Base-by-base conservation (phyloP, 2,888 invertebrate genomes). In the Ophonus ardosiacus region DNA sequence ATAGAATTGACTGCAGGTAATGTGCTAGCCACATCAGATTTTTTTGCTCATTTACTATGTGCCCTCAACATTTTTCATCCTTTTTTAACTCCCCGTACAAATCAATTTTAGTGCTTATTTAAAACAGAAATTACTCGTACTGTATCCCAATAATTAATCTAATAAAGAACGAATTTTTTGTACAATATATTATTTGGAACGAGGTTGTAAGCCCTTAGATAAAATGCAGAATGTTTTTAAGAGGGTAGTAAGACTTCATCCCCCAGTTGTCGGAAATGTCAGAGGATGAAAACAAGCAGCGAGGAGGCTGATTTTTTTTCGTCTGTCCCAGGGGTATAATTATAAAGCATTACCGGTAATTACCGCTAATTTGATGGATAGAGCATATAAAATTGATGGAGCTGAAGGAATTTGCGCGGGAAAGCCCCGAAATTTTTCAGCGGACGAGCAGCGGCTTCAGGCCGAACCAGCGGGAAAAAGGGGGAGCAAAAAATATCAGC, bases 331-430 rank as follows among this genome's bases (percentile, higher is more conserved):
- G 61, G 83, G 76, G 83, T 63, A 83, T 83, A 83, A 83, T 83
- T 83, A 83, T 83, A 83, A 74, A 83, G 83, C 76, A 83, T 82
- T 83, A 83, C 83, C 83, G 83, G 83, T 83, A 83, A 83, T 83
- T 83, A 83, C 83, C 76, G 83, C 76, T 83, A 83, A 83, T 83
- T 83, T 83, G 83, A 83, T 83, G 83, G 83, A 83, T 83, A 83
- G 83, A 83, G 83, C 74, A 83, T 83, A 83, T 83, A 83, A 83
- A 83, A 83, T 83, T 83, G 83, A 83, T 83, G 83, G 83, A 83
- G 83, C 83, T 76, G 83, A 76, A 83, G 76, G 82, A 83, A 83
- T 83, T 83, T 74, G 59, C 76, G 76, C 76, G 63, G 76, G 15
- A 76, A 83, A 76, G 71, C 61, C 83, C 24, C 15, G 59, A 59